Evolutionary conservation across 1,140 invertebrate genomes (phyloP).

Genomic region (Brachionus manjavacas): DNA sequence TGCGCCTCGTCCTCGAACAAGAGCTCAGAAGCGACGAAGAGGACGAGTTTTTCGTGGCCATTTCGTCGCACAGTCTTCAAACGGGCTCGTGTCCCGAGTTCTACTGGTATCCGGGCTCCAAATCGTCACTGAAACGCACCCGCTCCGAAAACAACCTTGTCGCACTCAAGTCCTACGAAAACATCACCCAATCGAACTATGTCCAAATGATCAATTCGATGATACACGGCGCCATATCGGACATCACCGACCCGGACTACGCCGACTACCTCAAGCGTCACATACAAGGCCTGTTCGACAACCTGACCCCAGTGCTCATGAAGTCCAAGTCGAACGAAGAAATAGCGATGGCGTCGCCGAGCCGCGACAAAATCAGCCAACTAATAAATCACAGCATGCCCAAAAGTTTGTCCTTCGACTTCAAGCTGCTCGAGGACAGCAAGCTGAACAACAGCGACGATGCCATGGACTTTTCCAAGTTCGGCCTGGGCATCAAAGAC

Average conservation of each 20-base stretch:
- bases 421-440: not conserved
- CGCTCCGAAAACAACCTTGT: not conserved
- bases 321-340: constrained; percentile 41
- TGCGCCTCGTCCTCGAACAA: not conserved
- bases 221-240: constrained; percentile 20
- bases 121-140: not conserved
- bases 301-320: not conserved
- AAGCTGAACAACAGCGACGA: not conserved
- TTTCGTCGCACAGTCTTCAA: not conserved
- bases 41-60: constrained; percentile 36
- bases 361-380: not conserved
- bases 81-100: constrained; percentile 30
- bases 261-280: constrained; percentile 21
- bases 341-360: not conserved
- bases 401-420: constrained; percentile 24
- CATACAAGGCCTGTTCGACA: constrained; percentile 17
- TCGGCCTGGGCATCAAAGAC: constrained; percentile 37
- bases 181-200: constrained; percentile 19
- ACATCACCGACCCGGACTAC: constrained; percentile 10
- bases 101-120: not conserved
- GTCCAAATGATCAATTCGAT: constrained; percentile 29
- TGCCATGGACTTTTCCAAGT: constrained; percentile 35
- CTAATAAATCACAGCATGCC: not conserved
- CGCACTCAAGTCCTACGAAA: not conserved
- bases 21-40: not conserved